Conservation (phyloP, 2,888 invertebrate species). For the Therioaphis trifolii region DNA sequence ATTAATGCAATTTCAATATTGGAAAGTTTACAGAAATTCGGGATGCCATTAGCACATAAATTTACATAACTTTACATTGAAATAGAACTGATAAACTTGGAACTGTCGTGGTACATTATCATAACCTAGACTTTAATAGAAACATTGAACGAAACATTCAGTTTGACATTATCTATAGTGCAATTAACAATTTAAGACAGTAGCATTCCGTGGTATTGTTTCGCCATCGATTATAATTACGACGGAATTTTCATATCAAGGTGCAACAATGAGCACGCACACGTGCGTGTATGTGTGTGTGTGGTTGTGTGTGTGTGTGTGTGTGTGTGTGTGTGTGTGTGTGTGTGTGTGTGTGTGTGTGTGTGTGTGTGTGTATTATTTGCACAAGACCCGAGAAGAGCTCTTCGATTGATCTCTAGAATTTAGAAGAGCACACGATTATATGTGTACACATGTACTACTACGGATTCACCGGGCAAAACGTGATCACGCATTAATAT, state of each 20-base stretch:
- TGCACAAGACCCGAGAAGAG: neutral
- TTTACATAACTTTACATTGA: neutral
- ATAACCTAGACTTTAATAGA: neutral
- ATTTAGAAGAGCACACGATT: neutral
- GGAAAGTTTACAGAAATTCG: constrained; percentile 21
- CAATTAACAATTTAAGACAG: neutral
- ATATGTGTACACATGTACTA: neutral
- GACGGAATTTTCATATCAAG: neutral
- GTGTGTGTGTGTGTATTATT: neutral
- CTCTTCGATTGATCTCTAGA: constrained; percentile 7
- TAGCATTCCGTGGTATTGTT: neutral
- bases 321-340: too few species aligned
- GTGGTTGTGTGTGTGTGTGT: too few species aligned
- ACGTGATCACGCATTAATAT: constrained; percentile 1
- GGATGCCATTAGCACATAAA: neutral
- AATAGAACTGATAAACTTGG: constrained; percentile 5
- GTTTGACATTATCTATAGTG: neutral
- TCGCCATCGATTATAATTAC: neutral
- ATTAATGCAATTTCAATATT: constrained; percentile 6
- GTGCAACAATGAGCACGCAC: neutral
- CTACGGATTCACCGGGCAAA: neutral
- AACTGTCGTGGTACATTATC: neutral
- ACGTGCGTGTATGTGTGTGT: too few species aligned
- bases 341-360: too few species aligned
- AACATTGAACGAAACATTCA: neutral